Percentiles rank a stretch among this genome's conserved stretches.
These are phyloP conservation scores for Nycticryphes semicollaris DNA, from an alignment of 2,113 vertebrate genomes.

Conservation along the genomic window DNA sequence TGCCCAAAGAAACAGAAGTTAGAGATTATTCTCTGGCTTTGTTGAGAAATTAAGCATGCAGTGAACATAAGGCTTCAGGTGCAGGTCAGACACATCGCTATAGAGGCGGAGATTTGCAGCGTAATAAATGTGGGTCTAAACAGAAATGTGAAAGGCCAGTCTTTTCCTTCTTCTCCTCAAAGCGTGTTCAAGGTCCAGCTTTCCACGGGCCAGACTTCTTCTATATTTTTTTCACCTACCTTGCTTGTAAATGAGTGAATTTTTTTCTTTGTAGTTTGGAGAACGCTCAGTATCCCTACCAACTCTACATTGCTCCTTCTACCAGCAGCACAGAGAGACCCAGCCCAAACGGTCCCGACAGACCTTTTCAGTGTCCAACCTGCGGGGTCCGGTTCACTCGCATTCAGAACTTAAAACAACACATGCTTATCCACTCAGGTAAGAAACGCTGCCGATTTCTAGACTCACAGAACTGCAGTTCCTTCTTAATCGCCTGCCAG, in stretches of 20 bases:
- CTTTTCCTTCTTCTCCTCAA: neutral
- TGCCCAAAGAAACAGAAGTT: neutral
- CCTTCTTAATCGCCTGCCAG: neutral
- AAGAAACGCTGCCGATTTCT: neutral
- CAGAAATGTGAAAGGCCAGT: neutral
- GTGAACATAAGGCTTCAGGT: neutral
- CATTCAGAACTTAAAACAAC: slow-evolving; percentile 99
- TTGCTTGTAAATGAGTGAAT: slow-evolving; percentile 37
- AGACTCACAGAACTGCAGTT: neutral
- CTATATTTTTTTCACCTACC: neutral
- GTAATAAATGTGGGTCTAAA: neutral
- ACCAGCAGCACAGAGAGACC: slow-evolving; percentile 88
- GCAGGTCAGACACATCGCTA: neutral
- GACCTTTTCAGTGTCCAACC: slow-evolving; percentile 96
- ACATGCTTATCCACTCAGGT: slow-evolving; percentile 99
- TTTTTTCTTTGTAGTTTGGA: slow-evolving; percentile 85
- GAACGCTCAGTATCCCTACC: slow-evolving; percentile 95
- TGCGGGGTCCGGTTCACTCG: slow-evolving; percentile 97
- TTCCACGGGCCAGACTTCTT: neutral
- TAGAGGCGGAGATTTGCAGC: neutral
- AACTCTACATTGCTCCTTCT: slow-evolving; percentile 95
- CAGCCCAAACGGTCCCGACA: slow-evolving; percentile 91
- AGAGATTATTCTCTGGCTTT: neutral
- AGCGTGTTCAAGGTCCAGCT: neutral
- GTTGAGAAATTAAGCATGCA: neutral